Percentiles rank a stretch among this genome's conserved stretches.
These are phyloP conservation scores for Eupithecia tripunctaria DNA, from an alignment of 2,888 invertebrate genomes.

Conservation along the genomic window DNA sequence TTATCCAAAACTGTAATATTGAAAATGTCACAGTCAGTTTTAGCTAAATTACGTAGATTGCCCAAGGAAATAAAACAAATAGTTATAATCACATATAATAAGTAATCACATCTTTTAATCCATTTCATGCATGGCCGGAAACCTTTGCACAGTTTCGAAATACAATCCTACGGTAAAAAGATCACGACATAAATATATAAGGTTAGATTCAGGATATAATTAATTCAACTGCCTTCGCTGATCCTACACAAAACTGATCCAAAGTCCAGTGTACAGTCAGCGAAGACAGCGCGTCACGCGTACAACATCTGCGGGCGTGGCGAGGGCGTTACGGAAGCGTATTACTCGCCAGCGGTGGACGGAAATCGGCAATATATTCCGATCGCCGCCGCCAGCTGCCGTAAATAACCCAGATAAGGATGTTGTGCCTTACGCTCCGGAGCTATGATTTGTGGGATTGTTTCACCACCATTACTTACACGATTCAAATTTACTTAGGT, in stretches of 20 bases:
- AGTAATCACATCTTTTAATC: neutral
- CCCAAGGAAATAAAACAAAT: neutral
- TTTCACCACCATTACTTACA: slow-evolving; percentile 18
- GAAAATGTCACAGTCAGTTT: neutral
- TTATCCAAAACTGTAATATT: neutral
- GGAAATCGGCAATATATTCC: slow-evolving; percentile 80
- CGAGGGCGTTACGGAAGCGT: slow-evolving; percentile 76
- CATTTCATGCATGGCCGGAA: neutral
- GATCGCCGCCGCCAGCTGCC: slow-evolving; percentile 55
- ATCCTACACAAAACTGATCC: neutral
- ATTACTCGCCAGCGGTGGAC: slow-evolving; percentile 80
- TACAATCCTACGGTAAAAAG: no score
- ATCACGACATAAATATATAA: no score
- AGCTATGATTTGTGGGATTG: slow-evolving; percentile 40
- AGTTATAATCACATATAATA: neutral
- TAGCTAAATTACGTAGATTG: neutral
- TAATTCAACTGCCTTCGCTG: neutral
- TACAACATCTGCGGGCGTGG: slow-evolving; percentile 52
- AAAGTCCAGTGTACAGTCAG: slow-evolving; percentile 16
- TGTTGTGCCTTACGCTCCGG: slow-evolving; percentile 56
- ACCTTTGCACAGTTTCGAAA: no score
- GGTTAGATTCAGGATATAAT: neutral
- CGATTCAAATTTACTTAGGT: neutral
- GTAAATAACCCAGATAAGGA: slow-evolving; percentile 69
- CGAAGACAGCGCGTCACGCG: slow-evolving; percentile 48